Evolutionary conservation across 1,140 invertebrate species (phyloP), one percentile per base, ranked within the genome.

Genomic region (Philopotamus ludificatus): DNA sequence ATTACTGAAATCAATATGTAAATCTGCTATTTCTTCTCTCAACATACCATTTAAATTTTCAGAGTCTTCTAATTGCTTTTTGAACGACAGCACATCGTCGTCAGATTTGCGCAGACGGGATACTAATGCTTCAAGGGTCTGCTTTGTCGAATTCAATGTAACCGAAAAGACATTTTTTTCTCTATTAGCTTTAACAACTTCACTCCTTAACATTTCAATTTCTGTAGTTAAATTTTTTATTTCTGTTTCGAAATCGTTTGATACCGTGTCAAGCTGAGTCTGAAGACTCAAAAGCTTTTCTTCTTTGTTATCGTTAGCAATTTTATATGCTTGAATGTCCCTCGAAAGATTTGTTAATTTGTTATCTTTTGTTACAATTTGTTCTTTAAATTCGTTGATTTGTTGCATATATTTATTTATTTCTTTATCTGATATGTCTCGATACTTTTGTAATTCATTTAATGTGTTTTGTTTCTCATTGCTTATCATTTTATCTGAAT

Each of bases 141-240:
- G 78, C 62, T 76, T 73, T 3, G 78, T 79, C 0, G 79, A 75
- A 15, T 75, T 76, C 21, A 81, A 69, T 12, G 79, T 79, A 71
- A 78, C 75, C 72, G 79, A 75, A 76, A 77, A 81, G 60, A 76
- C 78, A 26, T 73, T 76, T 66, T 80, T 80, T 45, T 80, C 78
- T 67, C 76, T 80, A 10, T 66, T 70, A 16, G 73, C 66, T 57
- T 73, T 77, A 15, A 79, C 78, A 23, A 79, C 69, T 70, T 78
- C 75, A 1, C 10, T 44, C 12, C 12, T 21, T n/a, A 34, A 34
- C 8, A 8, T 53, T 53, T 53, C 3, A 7, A 21, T 34, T 39
- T 15, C 1, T 41, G 41, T 1, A 10, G 41, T 28, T 63, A n/a
- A n/a, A n/a, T n/a, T n/a, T n/a, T n/a, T n/a, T n/a, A n/a, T n/a